Conservation (phyloP, 2,797 vertebrate species). For the Clamator glandarius region DNA sequence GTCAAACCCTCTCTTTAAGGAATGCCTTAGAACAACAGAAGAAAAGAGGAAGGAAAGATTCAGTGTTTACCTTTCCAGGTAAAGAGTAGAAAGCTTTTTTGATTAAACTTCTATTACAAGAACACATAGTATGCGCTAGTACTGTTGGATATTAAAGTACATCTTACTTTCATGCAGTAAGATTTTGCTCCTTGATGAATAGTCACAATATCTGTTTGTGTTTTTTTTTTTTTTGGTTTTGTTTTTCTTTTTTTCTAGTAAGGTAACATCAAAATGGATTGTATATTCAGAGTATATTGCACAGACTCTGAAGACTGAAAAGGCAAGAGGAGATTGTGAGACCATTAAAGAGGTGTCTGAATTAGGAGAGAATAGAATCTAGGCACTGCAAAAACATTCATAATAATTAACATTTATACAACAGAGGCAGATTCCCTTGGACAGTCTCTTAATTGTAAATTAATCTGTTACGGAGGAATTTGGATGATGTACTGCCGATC, state of each 20-base stretch:
- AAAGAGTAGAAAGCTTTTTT: not conserved
- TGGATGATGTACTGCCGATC: not conserved
- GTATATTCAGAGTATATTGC: not conserved
- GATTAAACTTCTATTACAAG: not conserved
- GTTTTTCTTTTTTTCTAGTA: no score
- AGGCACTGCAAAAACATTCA: not conserved
- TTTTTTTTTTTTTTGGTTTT: no score
- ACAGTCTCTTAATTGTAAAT: not conserved
- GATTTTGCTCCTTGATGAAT: not conserved
- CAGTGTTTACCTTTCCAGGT: not conserved
- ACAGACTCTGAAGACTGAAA: not conserved
- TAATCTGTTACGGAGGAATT: not conserved
- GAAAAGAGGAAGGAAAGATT: not conserved
- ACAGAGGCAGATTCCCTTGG: not conserved
- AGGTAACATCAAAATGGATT: not conserved
- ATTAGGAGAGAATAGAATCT: not conserved
- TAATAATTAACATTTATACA: not conserved
- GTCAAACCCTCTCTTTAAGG: not conserved
- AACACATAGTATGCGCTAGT: not conserved
- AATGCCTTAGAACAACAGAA: not conserved
- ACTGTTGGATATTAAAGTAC: not conserved
- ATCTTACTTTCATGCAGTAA: not conserved
- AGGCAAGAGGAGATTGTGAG: not conserved
- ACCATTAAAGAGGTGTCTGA: not conserved
- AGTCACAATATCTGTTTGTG: not conserved